Base-by-base conservation (phyloP, 2,113 vertebrate genomes). In the Diadophis punctatus region DNA sequence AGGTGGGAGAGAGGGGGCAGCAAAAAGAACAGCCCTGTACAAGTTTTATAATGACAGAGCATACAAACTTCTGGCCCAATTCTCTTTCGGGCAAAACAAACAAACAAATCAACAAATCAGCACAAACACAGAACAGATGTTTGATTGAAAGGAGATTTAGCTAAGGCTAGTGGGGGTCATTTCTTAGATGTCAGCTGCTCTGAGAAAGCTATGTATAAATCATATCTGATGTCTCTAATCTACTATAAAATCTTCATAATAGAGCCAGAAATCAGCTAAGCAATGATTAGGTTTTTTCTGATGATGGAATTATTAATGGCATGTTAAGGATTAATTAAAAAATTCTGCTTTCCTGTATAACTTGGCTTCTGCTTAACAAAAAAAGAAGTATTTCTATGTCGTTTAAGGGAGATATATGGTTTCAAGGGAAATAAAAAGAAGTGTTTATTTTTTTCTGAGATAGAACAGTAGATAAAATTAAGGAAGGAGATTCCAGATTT, bases 71-170 rank as follows among this genome's bases (percentile, higher is more conserved):
- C 89, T 92, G 92, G 92, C 86, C 93, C 94, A 93, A 87, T 92
- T 94, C 93, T 86, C 55, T 86, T 96, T 90, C 3, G 55, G 84
- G 90, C 43, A 94, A 93, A 94, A 93, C 96, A 96, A 94, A 92
- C 51, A 95, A 97, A 96, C 91, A 93, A 96, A 97, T 94, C 93
- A 96, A 96, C 95, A 97, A 97, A 94, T 25, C 74, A 94, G 91
- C 93, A 94, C 91, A 96, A 96, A 96, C 90, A 91, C 80, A 88
- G 94, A 97, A 96, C 94, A 96, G 91, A 95, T 96, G 97, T 96
- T 96, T 95, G 91, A 95, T 92, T 95, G 93, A 96, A 53, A 94
- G 87, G 91, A 95, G 91, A 86, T 96, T 94, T 93, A 95, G 88
- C 39, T 52, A 11, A 94, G 96, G 89, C 86, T 14, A n/a, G n/a